Base-by-base conservation (phyloP, 2,113 vertebrate genomes). In the Neofelis nebulosa region DNA sequence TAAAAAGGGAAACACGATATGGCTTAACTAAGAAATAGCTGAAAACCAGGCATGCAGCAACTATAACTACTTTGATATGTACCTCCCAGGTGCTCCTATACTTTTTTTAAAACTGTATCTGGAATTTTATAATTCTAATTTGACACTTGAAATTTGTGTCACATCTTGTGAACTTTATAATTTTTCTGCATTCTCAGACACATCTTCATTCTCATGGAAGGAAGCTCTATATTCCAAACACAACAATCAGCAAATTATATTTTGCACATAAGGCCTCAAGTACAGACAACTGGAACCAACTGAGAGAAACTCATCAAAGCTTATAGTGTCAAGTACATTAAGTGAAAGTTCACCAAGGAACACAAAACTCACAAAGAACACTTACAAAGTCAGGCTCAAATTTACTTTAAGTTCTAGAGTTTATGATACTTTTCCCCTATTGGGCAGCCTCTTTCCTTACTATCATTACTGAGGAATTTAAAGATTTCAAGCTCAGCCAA, bases 111-210 rank as follows among this genome's bases (percentile, higher is more conserved):
- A 69, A 79, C 14, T 3, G 10, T 19, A 55, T 36, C 41, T 71
- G 69, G 31, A 25, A 13, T 69, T 85, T 91, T 81, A 45, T 65
- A 63, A 88, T 63, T 95, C 25, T 85, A 90, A 61, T 90, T 73
- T 82, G 14, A 48, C 25, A 95, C 48, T 73, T 79, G 7, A 86
- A 85, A 88, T 36, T 27, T 93, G 12, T 78, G 12, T 31, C 38
- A 48, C 9, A 61, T 85, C 38, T 84, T 84, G 7, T 29, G n/a
- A 38, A 79, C 25, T 96, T 95, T 81, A 5, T 21, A 48, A 76
- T 33, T 66, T 50, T 79, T 94, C 63, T 76, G 23, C 63, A 88
- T 93, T 94, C 84, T 76, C 92, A 92, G 36, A 90, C 95, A 94
- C 13, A 8, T 25, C 0, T 29, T 61, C 21, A 41, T 63, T 92